Base-by-base conservation (phyloP, 2,888 invertebrate genomes). In the Pammene aurita region DNA sequence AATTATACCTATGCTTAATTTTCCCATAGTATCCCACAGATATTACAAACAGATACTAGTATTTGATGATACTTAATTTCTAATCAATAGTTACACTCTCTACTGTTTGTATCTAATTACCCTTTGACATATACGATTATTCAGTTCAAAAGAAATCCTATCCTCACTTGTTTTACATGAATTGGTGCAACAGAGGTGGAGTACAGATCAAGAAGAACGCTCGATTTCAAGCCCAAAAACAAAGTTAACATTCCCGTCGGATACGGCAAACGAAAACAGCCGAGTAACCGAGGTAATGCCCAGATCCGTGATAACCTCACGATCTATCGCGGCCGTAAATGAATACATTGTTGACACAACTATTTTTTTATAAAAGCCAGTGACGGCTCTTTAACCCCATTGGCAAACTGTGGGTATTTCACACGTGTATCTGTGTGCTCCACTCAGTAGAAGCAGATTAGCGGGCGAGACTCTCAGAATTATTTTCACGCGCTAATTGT, bases 191-290 rank as follows among this genome's bases (percentile, higher is more conserved):
- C 90, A 92, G 91, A 89, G 76, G 87, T 86, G 74, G 87, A 88
- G 82, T 41, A 50, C n/a, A 90, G 89, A 82, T 86, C 86, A 77
- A 85, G 85, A 75, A 83, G 89, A 75, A 85, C 86, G 70, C 26
- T 26, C 26, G 76, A 83, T 46, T 90, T 91, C 84, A 87, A 82
- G 76, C 90, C 90, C 7, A 85, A 85, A 75, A 83, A 88, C 71
- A 88, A 89, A 72, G 79, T 90, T 66, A 88, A 89, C 75, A 89
- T 91, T 75, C 91, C 91, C 41, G 79, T 90, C 72, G 91, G 90
- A 70, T 91, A 85, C 76, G 91, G 92, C 11, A 84, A 84, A 73
- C 72, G 78, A 61, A 71, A 76, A 74, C 60, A 70, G 74, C 66
- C 73, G 69, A 69, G 60, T 63, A 73, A 72, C 44, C 72, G 75